These are phyloP conservation scores for Chromis chromis DNA, from an alignment of 2,797 vertebrate species.

Conservation along the genomic window DNA sequence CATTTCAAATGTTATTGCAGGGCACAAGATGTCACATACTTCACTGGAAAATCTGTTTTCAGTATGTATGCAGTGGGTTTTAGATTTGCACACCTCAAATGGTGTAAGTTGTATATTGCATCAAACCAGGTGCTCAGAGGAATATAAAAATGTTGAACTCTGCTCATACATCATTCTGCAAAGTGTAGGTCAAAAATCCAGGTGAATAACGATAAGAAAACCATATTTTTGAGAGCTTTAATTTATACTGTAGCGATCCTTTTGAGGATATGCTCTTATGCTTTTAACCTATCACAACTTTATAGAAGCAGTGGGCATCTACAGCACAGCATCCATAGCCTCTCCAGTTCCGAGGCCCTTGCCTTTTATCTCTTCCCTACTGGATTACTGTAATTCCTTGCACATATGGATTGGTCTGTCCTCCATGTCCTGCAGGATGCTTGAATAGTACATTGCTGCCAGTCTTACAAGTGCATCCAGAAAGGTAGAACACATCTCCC, in stretches of 20 bases:
- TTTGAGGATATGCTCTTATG: slow-evolving; percentile 12
- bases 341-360: slow-evolving; percentile 1
- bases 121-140: background rate
- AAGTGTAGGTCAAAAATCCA: slow-evolving; percentile 17
- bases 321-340: slow-evolving; percentile 1
- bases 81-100: background rate
- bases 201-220: slow-evolving; percentile 9
- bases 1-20: background rate
- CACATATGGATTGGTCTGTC: slow-evolving; percentile 33
- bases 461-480: slow-evolving; percentile 33
- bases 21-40: background rate
- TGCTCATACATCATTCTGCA: slow-evolving; percentile 5
- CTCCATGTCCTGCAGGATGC: slow-evolving; percentile 19
- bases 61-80: background rate
- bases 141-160: slow-evolving; percentile 2
- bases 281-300: slow-evolving; percentile 17
- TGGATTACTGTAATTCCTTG: slow-evolving; percentile 32
- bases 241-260: slow-evolving; percentile 19
- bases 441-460: slow-evolving; percentile 26
- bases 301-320: slow-evolving; percentile 1
- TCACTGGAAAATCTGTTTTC: background rate
- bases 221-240: slow-evolving; percentile 9
- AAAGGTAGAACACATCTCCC: slow-evolving; percentile 26
- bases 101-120: background rate
- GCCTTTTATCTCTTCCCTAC: slow-evolving; percentile 13